Conservation (phyloP, 2,888 invertebrate species). For the Agrotis exclamationis region DNA sequence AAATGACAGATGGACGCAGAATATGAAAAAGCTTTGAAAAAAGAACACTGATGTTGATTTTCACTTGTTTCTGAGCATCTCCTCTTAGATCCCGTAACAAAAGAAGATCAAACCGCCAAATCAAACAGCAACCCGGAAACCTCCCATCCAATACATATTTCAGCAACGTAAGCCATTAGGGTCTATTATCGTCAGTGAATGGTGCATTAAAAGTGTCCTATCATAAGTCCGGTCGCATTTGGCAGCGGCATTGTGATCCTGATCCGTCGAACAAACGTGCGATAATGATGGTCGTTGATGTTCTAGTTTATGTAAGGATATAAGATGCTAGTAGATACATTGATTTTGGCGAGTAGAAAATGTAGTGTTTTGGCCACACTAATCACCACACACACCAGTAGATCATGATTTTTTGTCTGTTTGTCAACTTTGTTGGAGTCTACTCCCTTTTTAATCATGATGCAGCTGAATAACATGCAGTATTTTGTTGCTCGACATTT, state of each 20-base stretch:
- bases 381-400: too few species aligned
- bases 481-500: too few species aligned
- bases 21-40: background rate
- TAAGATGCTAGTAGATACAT: slow-evolving; percentile 45
- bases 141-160: slow-evolving; percentile 74
- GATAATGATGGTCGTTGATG: slow-evolving; percentile 77
- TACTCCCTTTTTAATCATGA: too few species aligned
- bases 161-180: slow-evolving; percentile 73
- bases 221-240: slow-evolving; percentile 86
- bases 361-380: too few species aligned
- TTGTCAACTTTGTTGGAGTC: too few species aligned
- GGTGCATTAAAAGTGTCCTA: slow-evolving; percentile 86
- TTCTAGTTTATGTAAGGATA: slow-evolving; percentile 57
- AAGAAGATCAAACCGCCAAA: background rate
- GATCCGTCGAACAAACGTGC: slow-evolving; percentile 88
- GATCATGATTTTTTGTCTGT: too few species aligned
- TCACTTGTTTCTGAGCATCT: background rate
- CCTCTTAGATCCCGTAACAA: background rate
- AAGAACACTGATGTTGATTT: background rate
- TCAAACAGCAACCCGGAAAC: slow-evolving; percentile 70
- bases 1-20: too few species aligned
- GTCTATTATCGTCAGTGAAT: slow-evolving; percentile 81
- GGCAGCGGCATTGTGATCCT: slow-evolving; percentile 87
- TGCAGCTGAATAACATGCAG: too few species aligned
- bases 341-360: too few species aligned